Evolutionary conservation across 2,888 invertebrate genomes (phyloP), one percentile per base, ranked within the genome.

Genomic region (Drosophila pseudotalamancana): DNA sequence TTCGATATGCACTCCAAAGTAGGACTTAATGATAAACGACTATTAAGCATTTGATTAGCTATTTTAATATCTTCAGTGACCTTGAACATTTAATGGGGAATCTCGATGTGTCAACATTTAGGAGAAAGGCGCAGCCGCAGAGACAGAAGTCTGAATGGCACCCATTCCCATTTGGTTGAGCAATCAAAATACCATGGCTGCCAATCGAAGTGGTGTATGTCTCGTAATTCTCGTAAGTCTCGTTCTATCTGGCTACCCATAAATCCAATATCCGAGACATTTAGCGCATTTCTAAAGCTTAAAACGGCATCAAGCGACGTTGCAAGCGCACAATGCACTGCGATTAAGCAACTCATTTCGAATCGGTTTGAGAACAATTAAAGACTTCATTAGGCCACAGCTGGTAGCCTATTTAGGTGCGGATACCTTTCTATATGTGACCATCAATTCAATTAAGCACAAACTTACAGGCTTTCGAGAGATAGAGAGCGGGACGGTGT

Each of bases 371-470:
- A 56, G 43, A 75, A 67, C 69, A 77, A 75, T 84, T 81, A 75
- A 83, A 75, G 77, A 71, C 74, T 83, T 72, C 66, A 81, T 80
- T 81, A 75, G 66, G 57, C 56, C 62, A 55, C 55, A 46, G 51
- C 31, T 39, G 37, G 40, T 51, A 65, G 69, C 73, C 84, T 55
- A 81, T 78, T 84, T 76, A 70, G 77, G 65, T 70, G 79, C 70
- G 77, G 61, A 74, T 70, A 23, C 60, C 57, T 21, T 56, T 37
- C 35, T 23, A 27, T 29, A 67, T 81, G 72, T 59, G 81, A 61
- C 66, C 53, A 62, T 65, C 65, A 72, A 77, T 65, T 84, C 75
- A 80, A 84, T 81, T 80, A 81, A 62, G 62, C 54, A 45, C 56
- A 48, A 25, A 23, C 19, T n/a, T n/a, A 4, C 14, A 11, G 29